Base-by-base conservation (phyloP, 2,797 vertebrate genomes). In the Aphelocoma californica region DNA sequence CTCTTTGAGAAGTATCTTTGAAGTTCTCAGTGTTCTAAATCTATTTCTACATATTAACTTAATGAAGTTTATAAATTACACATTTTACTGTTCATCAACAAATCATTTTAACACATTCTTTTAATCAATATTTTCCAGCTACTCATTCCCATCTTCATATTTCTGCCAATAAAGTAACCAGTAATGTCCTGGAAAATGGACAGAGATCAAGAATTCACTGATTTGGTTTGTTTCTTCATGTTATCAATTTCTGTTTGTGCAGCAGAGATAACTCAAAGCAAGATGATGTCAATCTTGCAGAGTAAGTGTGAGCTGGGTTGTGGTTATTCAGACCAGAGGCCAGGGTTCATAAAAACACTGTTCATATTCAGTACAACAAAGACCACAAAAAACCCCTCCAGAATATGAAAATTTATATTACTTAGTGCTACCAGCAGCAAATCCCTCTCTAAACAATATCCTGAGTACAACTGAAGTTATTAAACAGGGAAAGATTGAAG, bases 101-200 rank as follows among this genome's bases (percentile, higher is more conserved):
- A 70, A 66, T 13, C 50, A 44, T 42, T 77, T 92, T 71, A 91
- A 72, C 38, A 83, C 64, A 62, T 91, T 92, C 62, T 81, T 96
- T 83, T 62, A 56, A 88, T 80, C 77, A 92, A 28, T 88, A 90
- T 85, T 94, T 93, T 79, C 34, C 81, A 91, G 64, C 66, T 36
- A 82, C 64, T 84, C 92, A 81, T 93, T 67, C 51, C 58, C 45
- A 79, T 91, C 70, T 65, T 86, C 3, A 1, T 45, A 61, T 56
- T 64, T 87, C 73, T 94, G 92, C 65, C 90, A 94, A 83, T 56
- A 74, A 89, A 93, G 34, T 69, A 69, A 93, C 92, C 66, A 91
- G 57, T 51, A 70, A 88, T 28, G 50, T 84, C 50, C 83, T 93
- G 34, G 53, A 60, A 78, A 94, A 67, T 91, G 83, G 88, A 82